Evolutionary conservation across 2,113 vertebrate species (phyloP), one percentile per base, ranked within the genome.

Genomic region (Myocastor coypus): DNA sequence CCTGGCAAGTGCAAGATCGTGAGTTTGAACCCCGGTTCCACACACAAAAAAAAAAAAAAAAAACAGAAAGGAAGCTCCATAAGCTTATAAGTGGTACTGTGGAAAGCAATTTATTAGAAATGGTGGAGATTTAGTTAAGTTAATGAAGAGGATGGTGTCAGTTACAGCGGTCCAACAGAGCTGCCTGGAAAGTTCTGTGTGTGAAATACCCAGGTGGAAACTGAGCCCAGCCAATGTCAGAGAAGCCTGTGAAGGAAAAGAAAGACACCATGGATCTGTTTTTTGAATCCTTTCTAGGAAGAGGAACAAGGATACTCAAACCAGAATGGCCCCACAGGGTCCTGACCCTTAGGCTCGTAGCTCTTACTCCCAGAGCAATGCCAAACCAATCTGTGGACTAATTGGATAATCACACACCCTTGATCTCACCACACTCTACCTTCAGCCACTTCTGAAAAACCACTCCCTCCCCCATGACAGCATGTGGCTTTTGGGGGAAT

Each of bases 91-190:
- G 73, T 37, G 59, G 22, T 68, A 84, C 89, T 92, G 96, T 57
- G 94, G 90, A 85, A 95, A 94, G 87, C 78, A 83, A 83, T 55
- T 84, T 91, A 89, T 83, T 84, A 63, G 78, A 92, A 95, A 95
- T 83, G 77, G 91, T 55, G 85, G 37, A 40, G 83, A 83, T 0
- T 8, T 63, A 91, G 94, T 94, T 94, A 92, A 96, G 68, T 93
- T 73, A 95, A 88, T 94, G 69, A 97, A 91, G 90, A 82, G 83
- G 57, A 78, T 83, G 6, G 1, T 94, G 61, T 92, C 7, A 0
- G 57, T 87, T 94, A 83, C 82, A 73, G 84, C 64, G 34, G 42
- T 14, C 85, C 59, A 85, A 83, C 3, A 3, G 30, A 82, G 24
- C 83, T 89, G 59, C 42, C 71, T 52, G 42, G 84, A 55, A 73